A percentile compares a stretch with the other conserved stretches of the same genome.
These are phyloP conservation scores for Conus ventricosus DNA, from an alignment of 1,140 invertebrate genomes.

Conservation along the genomic window DNA sequence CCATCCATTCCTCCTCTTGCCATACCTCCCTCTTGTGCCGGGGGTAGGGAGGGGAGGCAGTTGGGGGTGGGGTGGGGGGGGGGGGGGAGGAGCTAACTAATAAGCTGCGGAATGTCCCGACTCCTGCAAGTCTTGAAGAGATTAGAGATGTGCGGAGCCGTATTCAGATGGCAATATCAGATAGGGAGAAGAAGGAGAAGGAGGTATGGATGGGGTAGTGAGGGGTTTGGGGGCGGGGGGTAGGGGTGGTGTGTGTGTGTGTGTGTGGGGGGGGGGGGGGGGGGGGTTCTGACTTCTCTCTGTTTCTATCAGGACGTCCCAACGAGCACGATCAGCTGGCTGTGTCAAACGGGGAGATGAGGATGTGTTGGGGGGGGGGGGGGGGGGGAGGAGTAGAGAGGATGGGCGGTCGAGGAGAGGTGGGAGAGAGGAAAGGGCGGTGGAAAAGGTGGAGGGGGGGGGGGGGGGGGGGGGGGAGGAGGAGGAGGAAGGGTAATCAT, in stretches of 20 bases:
- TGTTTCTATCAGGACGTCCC: not conserved
- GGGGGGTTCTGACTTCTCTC: not conserved
- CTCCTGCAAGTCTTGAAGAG: not conserved
- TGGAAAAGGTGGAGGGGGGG: not conserved
- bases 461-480: not conserved
- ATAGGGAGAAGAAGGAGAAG: not conserved
- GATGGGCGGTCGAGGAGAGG: not conserved
- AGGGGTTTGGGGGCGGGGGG: not conserved
- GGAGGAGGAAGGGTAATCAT: not conserved
- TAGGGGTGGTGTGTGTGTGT: not conserved
- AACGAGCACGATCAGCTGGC: not conserved
- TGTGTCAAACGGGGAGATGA: not conserved
- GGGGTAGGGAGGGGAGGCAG: too few relatives aligned
- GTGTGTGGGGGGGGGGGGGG: not conserved
- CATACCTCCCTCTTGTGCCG: too few relatives aligned
- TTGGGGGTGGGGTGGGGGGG: too few relatives aligned
- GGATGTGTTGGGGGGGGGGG: not conserved
- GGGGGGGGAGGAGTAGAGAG: not conserved
- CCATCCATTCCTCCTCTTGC: too few relatives aligned
- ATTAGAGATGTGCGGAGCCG: not conserved
- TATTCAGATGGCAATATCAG: constrained; percentile 7
- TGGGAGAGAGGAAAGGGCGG: not conserved
- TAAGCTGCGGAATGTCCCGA: not conserved
- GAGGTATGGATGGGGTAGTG: not conserved
- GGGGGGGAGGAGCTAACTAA: not conserved